Conservation (phyloP, 2,888 invertebrate genomes). For the Zaprionus lineosus region DNA sequence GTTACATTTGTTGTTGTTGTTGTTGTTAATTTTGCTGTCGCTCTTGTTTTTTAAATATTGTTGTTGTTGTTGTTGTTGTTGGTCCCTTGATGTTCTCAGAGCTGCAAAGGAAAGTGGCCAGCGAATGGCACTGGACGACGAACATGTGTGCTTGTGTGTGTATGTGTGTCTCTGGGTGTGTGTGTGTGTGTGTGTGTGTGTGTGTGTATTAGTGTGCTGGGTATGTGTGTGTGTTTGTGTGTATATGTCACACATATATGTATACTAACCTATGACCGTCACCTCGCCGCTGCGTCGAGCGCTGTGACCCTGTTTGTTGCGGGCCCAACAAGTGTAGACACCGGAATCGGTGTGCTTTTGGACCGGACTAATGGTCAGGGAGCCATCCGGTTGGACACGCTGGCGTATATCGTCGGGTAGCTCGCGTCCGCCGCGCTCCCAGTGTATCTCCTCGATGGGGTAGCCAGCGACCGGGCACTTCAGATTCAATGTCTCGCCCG, state of each 20-base stretch:
- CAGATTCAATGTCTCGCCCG: constrained; percentile 88
- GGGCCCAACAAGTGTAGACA: constrained; percentile 91
- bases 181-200: too few relatives aligned
- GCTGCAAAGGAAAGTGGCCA: too few relatives aligned
- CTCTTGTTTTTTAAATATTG: too few relatives aligned
- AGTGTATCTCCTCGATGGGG: constrained; percentile 90
- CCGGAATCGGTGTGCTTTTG: constrained; percentile 90
- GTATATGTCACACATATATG: constrained; percentile 16
- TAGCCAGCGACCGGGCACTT: constrained; percentile 93
- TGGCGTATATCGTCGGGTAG: constrained; percentile 91
- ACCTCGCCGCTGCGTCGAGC: constrained; percentile 89
- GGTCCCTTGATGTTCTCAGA: constrained; percentile 25
- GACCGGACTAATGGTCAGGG: constrained; percentile 89
- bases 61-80: constrained; percentile 6
- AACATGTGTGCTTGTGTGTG: too few relatives aligned
- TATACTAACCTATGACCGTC: constrained; percentile 88
- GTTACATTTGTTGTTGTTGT: constrained; percentile 32
- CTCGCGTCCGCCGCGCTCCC: constrained; percentile 89
- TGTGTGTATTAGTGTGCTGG: too few relatives aligned
- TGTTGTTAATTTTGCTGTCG: too few relatives aligned
- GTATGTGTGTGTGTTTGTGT: too few relatives aligned
- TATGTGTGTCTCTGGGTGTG: too few relatives aligned
- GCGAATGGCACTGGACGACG: too few relatives aligned
- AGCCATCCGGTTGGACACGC: constrained; percentile 89
- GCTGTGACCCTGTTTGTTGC: constrained; percentile 90